Evolutionary conservation across 2,888 invertebrate species (phyloP).

Genomic region (Agrilus cyanescens): DNA sequence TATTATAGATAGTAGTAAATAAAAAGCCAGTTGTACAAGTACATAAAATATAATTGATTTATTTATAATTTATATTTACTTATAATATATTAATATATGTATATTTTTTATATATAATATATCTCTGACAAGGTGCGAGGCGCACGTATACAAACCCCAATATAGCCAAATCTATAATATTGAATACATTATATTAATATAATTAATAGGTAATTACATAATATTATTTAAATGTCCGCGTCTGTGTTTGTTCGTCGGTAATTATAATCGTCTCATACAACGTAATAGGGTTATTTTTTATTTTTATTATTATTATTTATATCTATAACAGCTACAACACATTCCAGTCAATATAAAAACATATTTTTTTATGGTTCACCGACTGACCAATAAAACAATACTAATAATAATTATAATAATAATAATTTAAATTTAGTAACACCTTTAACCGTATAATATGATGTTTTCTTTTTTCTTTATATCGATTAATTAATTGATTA

Average conservation of each 20-base stretch:
- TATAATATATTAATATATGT: conserved; percentile 19
- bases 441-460: conserved; percentile 30
- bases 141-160: conserved; percentile 26
- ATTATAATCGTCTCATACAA: too few relatives aligned
- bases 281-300: too few relatives aligned
- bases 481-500: too few relatives aligned
- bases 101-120: conserved; percentile 27
- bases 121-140: conserved; percentile 20
- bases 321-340: conserved; percentile 26
- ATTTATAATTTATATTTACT: conserved; percentile 26
- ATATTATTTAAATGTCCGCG: conserved; percentile 25
- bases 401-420: background rate
- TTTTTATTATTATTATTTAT: conserved; percentile 18
- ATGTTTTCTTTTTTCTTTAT: conserved; percentile 15
- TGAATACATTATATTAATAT: conserved; percentile 33
- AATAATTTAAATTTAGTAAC: conserved; percentile 26
- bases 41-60: conserved; percentile 37
- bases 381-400: too few relatives aligned
- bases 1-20: conserved; percentile 6
- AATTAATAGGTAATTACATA: conserved; percentile 27
- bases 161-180: conserved; percentile 29
- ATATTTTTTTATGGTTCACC: conserved; percentile 3
- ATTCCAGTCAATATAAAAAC: conserved; percentile 29
- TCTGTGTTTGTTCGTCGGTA: too few relatives aligned
- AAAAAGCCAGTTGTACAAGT: conserved; percentile 23